Evolutionary conservation across 2,888 invertebrate species (phyloP), one percentile per base, ranked within the genome.

Genomic region (Clitarchus hookeri): DNA sequence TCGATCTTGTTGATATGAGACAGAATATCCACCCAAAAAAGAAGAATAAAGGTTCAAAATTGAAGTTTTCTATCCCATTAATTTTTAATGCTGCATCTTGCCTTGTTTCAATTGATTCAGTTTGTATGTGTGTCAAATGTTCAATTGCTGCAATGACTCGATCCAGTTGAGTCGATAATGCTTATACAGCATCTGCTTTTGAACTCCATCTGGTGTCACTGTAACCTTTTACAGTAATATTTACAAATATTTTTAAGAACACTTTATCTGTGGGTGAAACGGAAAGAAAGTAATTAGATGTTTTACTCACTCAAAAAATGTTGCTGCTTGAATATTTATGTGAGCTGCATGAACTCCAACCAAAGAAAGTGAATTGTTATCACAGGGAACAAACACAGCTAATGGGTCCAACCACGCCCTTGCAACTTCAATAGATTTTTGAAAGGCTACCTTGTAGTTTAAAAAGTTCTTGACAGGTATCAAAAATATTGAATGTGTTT

Each of bases 341-440:
- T 78, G 78, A 78, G 78, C 78, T 78, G 78, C 78, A 78, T 26
- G 78, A 78, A 78, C 78, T 78, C 78, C 19, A 16, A 16, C 78
- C 9, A 78, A 78, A 78, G 6, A 11, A 78, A 25, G 78, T 78
- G 19, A 78, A 78, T 16, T 8, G 78, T 78, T 78, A 16, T 78
- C 19, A 16, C 78, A 78, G 26, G 78, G 78, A 78, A 78, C 26
- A 78, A 78, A 78, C 78, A 23, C 78, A 78, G 78, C 78, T 78
- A 78, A 78, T 78, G 78, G 78, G 26, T 78, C 13, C 23, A 78
- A 78, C 23, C n/a, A n/a, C n/a, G n/a, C n/a, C n/a, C n/a, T n/a
- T n/a, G n/a, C n/a, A n/a, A n/a, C n/a, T n/a, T n/a, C n/a, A n/a
- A n/a, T n/a, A n/a, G n/a, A n/a, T n/a, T n/a, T n/a, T n/a, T n/a